Evolutionary conservation across 2,113 vertebrate species (phyloP).

Genomic region (Cyprinus carpio): DNA sequence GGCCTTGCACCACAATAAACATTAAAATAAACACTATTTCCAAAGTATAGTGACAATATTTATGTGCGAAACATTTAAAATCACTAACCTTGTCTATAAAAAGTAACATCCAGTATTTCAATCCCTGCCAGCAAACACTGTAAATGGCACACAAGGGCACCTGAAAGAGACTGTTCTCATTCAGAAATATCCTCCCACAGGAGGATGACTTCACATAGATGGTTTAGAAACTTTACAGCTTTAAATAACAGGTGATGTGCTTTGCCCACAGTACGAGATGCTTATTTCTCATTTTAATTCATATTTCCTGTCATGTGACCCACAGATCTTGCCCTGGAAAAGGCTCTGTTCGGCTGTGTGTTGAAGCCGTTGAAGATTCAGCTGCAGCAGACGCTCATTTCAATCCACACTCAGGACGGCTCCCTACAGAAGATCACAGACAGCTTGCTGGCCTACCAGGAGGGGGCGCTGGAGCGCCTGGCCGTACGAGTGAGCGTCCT

Average conservation of each 20-base stretch:
- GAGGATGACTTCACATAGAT: background rate
- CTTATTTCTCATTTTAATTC: no score
- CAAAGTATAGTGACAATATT: background rate
- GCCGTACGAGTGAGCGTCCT: constrained; percentile 73
- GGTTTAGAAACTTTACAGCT: background rate
- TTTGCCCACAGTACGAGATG: background rate
- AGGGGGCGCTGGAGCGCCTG: constrained; percentile 67
- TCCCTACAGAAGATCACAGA: constrained; percentile 76
- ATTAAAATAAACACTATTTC: no score
- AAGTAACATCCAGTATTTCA: background rate
- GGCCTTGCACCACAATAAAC: no score
- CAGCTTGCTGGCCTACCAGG: constrained; percentile 74
- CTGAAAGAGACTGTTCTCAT: background rate
- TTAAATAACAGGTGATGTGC: no score
- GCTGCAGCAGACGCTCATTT: constrained; percentile 71
- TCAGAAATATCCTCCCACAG: background rate
- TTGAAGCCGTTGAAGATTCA: constrained; percentile 79
- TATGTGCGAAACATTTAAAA: background rate
- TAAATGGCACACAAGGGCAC: background rate
- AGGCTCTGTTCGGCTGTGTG: constrained; percentile 82
- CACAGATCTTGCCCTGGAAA: constrained; percentile 81
- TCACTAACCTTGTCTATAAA: background rate
- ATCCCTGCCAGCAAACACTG: background rate
- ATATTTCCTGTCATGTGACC: background rate
- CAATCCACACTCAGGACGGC: constrained; percentile 72